Evolutionary conservation across 2,888 invertebrate genomes (phyloP).

Genomic region (Agelastica alni): DNA sequence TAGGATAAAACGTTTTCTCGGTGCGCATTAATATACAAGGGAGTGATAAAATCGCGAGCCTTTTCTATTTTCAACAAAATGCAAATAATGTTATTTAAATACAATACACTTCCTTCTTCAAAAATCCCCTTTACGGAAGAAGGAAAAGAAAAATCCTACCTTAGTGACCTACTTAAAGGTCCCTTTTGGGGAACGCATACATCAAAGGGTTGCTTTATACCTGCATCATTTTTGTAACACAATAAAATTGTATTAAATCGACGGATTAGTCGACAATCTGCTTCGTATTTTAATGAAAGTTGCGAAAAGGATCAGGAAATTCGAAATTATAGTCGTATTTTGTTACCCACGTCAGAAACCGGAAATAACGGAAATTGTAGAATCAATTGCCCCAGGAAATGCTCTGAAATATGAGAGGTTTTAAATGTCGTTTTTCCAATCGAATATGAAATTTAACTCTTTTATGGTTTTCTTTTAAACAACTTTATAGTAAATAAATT

Average conservation of each 20-base stretch:
- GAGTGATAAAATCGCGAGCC: no score
- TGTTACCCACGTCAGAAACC: background rate
- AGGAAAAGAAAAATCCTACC: background rate
- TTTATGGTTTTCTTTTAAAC: no score
- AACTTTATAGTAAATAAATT: no score
- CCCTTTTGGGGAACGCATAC: background rate
- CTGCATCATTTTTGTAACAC: background rate
- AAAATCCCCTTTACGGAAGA: background rate
- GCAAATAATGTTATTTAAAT: background rate
- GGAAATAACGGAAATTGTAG: slow-evolving; percentile 18
- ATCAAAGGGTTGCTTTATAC: background rate
- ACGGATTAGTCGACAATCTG: slow-evolving; percentile 8
- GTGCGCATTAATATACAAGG: no score
- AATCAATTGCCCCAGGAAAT: no score
- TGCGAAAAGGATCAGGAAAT: slow-evolving; percentile 22
- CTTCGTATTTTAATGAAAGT: slow-evolving; percentile 19
- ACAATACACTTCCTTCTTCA: background rate
- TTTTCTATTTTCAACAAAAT: background rate
- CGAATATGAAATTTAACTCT: no score
- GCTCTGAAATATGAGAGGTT: no score
- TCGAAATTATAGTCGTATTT: slow-evolving; percentile 8
- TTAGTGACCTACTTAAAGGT: slow-evolving; percentile 2
- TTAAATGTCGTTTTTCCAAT: no score
- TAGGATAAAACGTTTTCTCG: no score
- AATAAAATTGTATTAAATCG: slow-evolving; percentile 10